Evolutionary conservation across 2,113 vertebrate genomes (phyloP).

Genomic region (Cebidichthys violaceus): DNA sequence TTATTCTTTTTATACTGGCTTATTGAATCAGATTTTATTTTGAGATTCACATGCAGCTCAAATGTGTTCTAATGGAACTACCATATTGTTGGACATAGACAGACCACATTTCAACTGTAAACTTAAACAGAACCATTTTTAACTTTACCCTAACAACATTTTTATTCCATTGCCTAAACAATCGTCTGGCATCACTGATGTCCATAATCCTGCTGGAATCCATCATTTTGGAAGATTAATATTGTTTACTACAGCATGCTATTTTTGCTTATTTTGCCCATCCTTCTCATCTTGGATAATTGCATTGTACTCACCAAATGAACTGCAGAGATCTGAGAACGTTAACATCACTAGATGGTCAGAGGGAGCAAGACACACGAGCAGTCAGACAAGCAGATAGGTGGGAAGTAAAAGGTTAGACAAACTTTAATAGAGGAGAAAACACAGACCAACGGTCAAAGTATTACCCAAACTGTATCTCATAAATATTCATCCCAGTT

Average conservation of each 20-base stretch:
- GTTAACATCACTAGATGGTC: neutral
- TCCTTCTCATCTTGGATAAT: too few relatives aligned
- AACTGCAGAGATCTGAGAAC: neutral
- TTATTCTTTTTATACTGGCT: too few relatives aligned
- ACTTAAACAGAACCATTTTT: too few relatives aligned
- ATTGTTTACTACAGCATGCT: neutral
- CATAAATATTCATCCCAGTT: neutral
- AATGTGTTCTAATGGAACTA: too few relatives aligned
- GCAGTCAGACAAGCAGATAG: neutral
- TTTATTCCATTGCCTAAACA: too few relatives aligned
- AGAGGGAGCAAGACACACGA: neutral
- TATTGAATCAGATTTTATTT: too few relatives aligned
- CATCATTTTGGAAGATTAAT: neutral
- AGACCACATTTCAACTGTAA: too few relatives aligned
- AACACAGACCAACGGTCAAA: neutral
- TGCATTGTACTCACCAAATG: neutral
- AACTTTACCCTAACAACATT: too few relatives aligned
- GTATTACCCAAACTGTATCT: neutral
- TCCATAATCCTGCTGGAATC: neutral
- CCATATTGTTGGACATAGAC: too few relatives aligned
- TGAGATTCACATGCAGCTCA: too few relatives aligned
- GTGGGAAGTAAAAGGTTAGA: neutral
- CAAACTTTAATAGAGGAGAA: neutral
- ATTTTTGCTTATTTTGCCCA: too few relatives aligned
- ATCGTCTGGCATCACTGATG: too few relatives aligned